Percentiles rank a stretch among this genome's conserved stretches.
Evolutionary conservation across 2,113 vertebrate genomes (phyloP).

Genomic region (Pachycephala philippinensis): DNA sequence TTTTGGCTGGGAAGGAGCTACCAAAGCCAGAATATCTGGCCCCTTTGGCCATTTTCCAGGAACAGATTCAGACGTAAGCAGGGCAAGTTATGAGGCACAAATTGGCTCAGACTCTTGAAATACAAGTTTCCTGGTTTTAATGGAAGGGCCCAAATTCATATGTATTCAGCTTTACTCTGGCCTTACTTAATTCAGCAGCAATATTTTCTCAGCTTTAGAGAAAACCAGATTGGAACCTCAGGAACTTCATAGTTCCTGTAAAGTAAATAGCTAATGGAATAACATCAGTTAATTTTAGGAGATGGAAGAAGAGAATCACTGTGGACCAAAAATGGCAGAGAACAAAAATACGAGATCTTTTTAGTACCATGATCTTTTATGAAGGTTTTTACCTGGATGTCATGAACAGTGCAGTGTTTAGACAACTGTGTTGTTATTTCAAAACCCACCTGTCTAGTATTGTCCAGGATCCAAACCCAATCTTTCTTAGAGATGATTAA

Average conservation of each 20-base stretch:
- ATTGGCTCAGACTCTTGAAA: not conserved
- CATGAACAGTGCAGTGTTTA: not conserved
- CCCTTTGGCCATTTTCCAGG: not conserved
- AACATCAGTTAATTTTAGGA: not conserved
- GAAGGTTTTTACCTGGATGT: not conserved
- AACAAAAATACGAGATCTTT: not conserved
- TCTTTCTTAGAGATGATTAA: not conserved
- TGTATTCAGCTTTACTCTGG: not conserved
- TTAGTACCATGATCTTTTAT: not conserved
- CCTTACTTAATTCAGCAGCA: not conserved
- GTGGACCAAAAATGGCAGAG: not conserved
- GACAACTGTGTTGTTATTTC: not conserved
- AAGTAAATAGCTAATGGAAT: not conserved
- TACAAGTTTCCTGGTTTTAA: not conserved
- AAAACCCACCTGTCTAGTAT: not conserved
- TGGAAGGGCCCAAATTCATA: not conserved
- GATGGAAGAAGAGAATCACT: not conserved
- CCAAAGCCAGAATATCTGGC: not conserved
- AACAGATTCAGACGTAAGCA: accelerated
- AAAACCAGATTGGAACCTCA: not conserved
- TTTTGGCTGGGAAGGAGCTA: not conserved
- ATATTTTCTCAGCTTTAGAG: not conserved
- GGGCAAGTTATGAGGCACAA: not conserved
- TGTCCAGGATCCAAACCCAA: not conserved
- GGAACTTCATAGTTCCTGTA: not conserved